These are phyloP conservation scores for Lordiphosa mommai DNA, from an alignment of 1,140 invertebrate genomes.

Conservation along the genomic window DNA sequence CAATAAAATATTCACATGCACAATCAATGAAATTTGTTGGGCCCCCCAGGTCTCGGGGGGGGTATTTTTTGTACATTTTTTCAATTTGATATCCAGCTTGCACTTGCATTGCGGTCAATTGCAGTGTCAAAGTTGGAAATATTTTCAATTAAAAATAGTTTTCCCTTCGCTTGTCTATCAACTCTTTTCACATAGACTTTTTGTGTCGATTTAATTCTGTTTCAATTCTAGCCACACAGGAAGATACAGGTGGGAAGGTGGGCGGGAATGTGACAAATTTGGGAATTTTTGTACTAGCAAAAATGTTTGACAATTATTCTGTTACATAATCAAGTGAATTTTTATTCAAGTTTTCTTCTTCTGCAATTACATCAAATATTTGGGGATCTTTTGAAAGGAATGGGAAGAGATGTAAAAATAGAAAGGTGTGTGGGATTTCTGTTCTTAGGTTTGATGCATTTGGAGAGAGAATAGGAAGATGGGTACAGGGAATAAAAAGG, in stretches of 20 bases:
- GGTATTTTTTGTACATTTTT: slow-evolving; percentile 32
- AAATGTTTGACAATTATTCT: slow-evolving; percentile 3
- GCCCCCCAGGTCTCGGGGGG: slow-evolving; percentile 14
- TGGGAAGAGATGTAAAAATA: too few relatives aligned
- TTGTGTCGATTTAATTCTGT: slow-evolving; percentile 53
- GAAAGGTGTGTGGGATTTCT: too few relatives aligned
- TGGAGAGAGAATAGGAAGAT: too few relatives aligned
- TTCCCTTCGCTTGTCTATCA: not conserved
- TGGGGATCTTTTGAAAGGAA: not conserved
- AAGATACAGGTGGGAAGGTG: not conserved
- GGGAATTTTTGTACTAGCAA: not conserved
- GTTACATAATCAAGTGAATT: slow-evolving; percentile 29
- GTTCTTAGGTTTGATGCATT: too few relatives aligned
- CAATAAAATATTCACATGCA: slow-evolving; percentile 74
- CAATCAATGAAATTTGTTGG: slow-evolving; percentile 59
- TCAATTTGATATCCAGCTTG: slow-evolving; percentile 19
- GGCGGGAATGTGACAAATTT: not conserved
- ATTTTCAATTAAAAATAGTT: slow-evolving; percentile 73
- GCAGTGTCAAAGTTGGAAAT: slow-evolving; percentile 66
- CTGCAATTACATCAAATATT: not conserved
- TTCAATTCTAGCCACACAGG: too few relatives aligned
- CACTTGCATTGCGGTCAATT: slow-evolving; percentile 54
- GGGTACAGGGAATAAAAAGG: too few relatives aligned
- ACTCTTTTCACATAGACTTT: slow-evolving; percentile 12
- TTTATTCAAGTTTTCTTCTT: not conserved